Base-by-base conservation (phyloP, 2,113 vertebrate genomes). In the Apteryx mantelli region DNA sequence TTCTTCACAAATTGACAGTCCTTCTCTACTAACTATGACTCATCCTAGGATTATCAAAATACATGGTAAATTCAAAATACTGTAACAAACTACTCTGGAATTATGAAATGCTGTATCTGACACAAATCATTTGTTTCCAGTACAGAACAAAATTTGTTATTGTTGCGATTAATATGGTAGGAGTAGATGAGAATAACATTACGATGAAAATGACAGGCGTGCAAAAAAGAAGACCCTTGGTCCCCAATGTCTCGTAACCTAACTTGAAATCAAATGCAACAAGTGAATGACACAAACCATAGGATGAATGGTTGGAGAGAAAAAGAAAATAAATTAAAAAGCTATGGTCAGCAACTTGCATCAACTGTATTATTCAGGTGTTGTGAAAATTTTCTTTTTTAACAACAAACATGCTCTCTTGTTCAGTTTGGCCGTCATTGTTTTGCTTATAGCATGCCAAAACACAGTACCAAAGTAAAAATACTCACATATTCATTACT, bases 1-100 rank as follows among this genome's bases (percentile, higher is more conserved):
- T 95, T 97, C 94, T 94, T 91, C 81, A 79, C 93, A 94, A 94
- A 73, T 53, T 75, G 50, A 65, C 56, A 73, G 66, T 70, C 22
- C 89, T 93, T 97, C 84, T 50, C 71, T 26, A 32, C 16, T 44
- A 89, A 85, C 79, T 91, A 70, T 95, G 93, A 95, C 77, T 96
- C 83, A 96, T 52, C 13, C 52, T 40, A 64, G 76, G 48, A 71
- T 82, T 88, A 91, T 88, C 56, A 93, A 88, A 92, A 94, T 89
- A 61, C 52, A 56, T 91, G 86, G 81, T 82, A 60, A 89, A 75
- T 68, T 91, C 52, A 94, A 92, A 97, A 92, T 79, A 38, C 36
- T 38, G 36, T 38, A 95, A 82, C 46, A 79, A 84, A 48, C 58
- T 53, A 65, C 22, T 64, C 53, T 78, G 70, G 32, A 86, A 92